These are phyloP conservation scores for Acrobeloides nanus DNA, from an alignment of 2,888 invertebrate species.

Conservation along the genomic window DNA sequence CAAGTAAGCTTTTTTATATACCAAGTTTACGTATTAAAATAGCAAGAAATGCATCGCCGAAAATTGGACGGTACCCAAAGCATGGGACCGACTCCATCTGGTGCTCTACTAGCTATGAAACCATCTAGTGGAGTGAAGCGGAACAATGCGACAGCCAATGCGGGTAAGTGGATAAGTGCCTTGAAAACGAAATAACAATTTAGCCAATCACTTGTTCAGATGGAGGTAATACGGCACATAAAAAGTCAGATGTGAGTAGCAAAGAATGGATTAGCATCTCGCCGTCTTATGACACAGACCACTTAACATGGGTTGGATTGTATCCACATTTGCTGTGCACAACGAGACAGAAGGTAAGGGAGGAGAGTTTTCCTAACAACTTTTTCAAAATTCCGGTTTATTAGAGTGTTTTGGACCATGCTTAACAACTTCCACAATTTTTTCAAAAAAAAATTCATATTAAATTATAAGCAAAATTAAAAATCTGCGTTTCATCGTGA, in stretches of 20 bases:
- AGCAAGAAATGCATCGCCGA: slow-evolving; percentile 27
- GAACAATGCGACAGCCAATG: slow-evolving; percentile 24
- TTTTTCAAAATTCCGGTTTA: slow-evolving; percentile 17
- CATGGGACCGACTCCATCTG: slow-evolving; percentile 25
- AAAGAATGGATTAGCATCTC: slow-evolving; percentile 29
- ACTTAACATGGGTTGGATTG: slow-evolving; percentile 27
- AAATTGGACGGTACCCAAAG: slow-evolving; percentile 23
- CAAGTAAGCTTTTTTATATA: too few species aligned
- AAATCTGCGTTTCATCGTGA: too few species aligned
- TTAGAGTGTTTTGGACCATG: neutral
- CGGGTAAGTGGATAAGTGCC: too few species aligned
- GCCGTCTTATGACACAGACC: slow-evolving; percentile 22
- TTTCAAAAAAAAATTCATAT: too few species aligned
- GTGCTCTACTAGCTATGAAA: slow-evolving; percentile 32
- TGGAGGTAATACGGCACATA: slow-evolving; percentile 29
- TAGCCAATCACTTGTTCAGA: too few species aligned
- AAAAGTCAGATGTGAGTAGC: slow-evolving; percentile 32
- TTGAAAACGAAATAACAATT: too few species aligned
- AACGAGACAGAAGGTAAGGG: slow-evolving; percentile 27
- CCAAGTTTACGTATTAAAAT: too few species aligned
- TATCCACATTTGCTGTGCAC: slow-evolving; percentile 34
- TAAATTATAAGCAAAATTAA: too few species aligned
- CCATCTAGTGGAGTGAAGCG: slow-evolving; percentile 34
- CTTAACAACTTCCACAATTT: too few species aligned
- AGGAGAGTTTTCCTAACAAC: slow-evolving; percentile 18